Conservation (phyloP, 2,797 vertebrate genomes). For the Enteromius fasciolatus region DNA sequence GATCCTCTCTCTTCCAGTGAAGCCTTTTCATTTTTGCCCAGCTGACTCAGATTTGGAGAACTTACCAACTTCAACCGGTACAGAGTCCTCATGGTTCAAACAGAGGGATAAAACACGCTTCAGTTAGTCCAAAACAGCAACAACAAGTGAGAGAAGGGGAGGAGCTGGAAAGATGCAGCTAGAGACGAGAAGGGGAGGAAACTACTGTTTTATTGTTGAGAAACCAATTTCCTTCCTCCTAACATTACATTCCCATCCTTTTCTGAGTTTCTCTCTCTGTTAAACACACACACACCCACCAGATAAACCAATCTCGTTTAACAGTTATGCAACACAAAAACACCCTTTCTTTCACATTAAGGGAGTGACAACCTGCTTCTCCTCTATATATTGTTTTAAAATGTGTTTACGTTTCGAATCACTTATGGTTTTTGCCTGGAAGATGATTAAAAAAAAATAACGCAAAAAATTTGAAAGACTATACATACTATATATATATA, state of each 20-base stretch:
- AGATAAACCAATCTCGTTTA: constrained; percentile 6
- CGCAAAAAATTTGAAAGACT: no score
- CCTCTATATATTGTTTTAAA: background rate
- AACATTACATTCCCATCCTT: constrained; percentile 12
- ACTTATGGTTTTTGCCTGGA: background rate
- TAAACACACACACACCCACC: background rate
- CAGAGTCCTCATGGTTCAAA: constrained; percentile 93
- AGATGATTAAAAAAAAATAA: no score
- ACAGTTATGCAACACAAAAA: constrained; percentile 50
- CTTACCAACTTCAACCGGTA: constrained; percentile 99
- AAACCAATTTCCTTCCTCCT: constrained; percentile 62
- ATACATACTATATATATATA: no score
- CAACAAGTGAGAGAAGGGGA: constrained; percentile 40
- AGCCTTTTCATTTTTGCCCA: constrained; percentile 94
- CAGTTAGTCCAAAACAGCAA: constrained; percentile 43
- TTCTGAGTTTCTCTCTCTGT: background rate
- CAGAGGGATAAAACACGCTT: constrained; percentile 37
- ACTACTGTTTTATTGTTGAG: constrained; percentile 51
- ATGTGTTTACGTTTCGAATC: background rate
- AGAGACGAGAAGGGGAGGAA: constrained; percentile 17
- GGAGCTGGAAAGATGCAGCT: constrained; percentile 34
- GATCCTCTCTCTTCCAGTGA: constrained; percentile 92
- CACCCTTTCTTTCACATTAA: constrained; percentile 1
- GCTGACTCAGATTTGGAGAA: constrained; percentile 97
- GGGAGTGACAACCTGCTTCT: constrained; percentile 16